Evolutionary conservation across 2,113 vertebrate genomes (phyloP).

Genomic region (Mustela nigripes): DNA sequence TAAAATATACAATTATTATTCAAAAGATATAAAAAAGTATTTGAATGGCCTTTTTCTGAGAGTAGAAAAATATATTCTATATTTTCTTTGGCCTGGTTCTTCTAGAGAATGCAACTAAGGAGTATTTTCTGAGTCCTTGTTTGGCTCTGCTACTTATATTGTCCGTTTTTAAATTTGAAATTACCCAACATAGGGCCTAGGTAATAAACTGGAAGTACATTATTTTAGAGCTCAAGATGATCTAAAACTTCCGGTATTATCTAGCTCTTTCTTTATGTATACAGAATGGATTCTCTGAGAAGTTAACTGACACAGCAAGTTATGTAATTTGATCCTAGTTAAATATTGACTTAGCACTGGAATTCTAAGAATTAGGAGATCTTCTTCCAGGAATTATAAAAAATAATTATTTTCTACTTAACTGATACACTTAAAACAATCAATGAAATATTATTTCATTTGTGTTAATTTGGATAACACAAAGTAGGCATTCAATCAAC

Average conservation of each 20-base stretch:
- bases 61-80: not conserved
- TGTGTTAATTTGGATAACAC: not conserved
- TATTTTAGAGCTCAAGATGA: not conserved
- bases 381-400: not conserved
- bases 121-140: not conserved
- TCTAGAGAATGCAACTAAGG: conserved; percentile 5
- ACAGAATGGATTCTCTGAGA: not conserved
- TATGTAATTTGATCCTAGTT: not conserved
- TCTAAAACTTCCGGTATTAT: not conserved
- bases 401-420: not conserved
- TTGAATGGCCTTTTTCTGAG: not conserved
- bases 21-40: not conserved
- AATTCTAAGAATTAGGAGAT: not conserved
- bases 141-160: not conserved
- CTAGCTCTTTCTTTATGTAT: not conserved
- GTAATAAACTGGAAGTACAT: not conserved
- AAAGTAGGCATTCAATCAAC: not conserved
- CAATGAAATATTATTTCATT: not conserved
- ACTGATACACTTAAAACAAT: not conserved
- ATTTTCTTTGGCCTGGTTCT: not conserved
- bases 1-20: not conserved
- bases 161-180: not conserved
- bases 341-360: not conserved
- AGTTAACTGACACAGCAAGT: not conserved
- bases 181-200: not conserved